Evolutionary conservation across 2,113 vertebrate species (phyloP).

Genomic region (Thamnophis sirtalis): DNA sequence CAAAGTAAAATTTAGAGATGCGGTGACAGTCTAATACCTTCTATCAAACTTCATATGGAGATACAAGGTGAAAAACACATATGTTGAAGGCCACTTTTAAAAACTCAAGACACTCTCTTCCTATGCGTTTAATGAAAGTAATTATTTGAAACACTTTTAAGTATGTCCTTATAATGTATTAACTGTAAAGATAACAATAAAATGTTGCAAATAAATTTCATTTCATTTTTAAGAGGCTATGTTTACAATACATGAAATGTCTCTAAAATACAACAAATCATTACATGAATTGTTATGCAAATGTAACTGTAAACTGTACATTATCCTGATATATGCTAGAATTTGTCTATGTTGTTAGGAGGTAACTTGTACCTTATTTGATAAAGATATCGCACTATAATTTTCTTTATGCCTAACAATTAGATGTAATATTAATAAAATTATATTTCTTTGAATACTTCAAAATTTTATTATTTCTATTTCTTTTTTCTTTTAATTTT

Average conservation of each 20-base stretch:
- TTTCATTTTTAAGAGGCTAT: not conserved
- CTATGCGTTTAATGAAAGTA: slow-evolving; percentile 24
- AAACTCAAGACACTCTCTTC: slow-evolving; percentile 25
- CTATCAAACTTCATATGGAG: slow-evolving; percentile 60
- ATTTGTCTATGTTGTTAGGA: not conserved
- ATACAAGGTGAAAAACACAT: slow-evolving; percentile 55
- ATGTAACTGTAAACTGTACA: not conserved
- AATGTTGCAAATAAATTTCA: not conserved
- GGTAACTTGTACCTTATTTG: not conserved
- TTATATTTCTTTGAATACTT: not conserved
- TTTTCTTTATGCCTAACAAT: not conserved
- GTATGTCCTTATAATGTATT: slow-evolving; percentile 3
- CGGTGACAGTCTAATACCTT: slow-evolving; percentile 64
- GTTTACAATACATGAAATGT: not conserved
- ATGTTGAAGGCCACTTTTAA: slow-evolving; percentile 48
- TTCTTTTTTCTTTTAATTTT: not conserved
- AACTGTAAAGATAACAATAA: not conserved
- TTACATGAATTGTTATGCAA: slow-evolving; percentile 10
- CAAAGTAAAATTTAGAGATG: slow-evolving; percentile 65
- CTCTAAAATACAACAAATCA: slow-evolving; percentile 1
- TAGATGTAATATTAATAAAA: not conserved
- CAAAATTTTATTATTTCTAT: not conserved
- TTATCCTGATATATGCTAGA: not conserved
- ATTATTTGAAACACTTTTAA: not conserved
- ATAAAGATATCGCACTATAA: not conserved